Percentiles rank a stretch among this genome's conserved stretches.
Conservation (phyloP, 2,797 vertebrate species). For the Mormyrops attenuatus region DNA sequence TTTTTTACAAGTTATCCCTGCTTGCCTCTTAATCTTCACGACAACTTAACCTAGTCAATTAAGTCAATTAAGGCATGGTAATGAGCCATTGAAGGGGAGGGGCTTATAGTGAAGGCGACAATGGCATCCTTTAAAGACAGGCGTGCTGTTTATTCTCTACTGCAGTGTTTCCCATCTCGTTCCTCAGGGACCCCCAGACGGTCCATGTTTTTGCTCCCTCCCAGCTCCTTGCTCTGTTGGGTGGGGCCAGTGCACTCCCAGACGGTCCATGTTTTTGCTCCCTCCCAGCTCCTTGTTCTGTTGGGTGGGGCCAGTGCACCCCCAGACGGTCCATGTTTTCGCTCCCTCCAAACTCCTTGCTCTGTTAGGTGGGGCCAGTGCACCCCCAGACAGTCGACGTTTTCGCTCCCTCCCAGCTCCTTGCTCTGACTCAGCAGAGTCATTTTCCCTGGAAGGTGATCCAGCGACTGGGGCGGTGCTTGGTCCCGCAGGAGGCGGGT, state of each 20-base stretch:
- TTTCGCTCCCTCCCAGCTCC: too few species aligned
- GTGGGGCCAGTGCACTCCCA: too few species aligned
- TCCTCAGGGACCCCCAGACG: background rate
- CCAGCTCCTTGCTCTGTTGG: background rate
- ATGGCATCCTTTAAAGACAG: background rate
- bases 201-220: too few species aligned
- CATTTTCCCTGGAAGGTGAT: background rate
- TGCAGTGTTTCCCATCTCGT: background rate
- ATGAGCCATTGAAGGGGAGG: background rate
- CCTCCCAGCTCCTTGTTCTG: too few species aligned
- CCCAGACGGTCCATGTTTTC: too few species aligned
- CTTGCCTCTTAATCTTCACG: background rate
- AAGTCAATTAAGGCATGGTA: background rate
- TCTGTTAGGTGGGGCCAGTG: too few species aligned
- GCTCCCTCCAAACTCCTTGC: too few species aligned
- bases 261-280: too few species aligned
- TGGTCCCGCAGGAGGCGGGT: slow-evolving; percentile 40
- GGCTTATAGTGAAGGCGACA: background rate
- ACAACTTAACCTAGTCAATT: background rate
- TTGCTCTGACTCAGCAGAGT: too few species aligned
- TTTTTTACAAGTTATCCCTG: background rate
- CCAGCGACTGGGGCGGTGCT: slow-evolving; percentile 6
- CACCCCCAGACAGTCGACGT: too few species aligned
- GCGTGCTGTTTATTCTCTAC: background rate
- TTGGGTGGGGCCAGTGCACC: too few species aligned